Base-by-base conservation (phyloP, 2,888 invertebrate species). In the Tetrapedia diversipes region DNA sequence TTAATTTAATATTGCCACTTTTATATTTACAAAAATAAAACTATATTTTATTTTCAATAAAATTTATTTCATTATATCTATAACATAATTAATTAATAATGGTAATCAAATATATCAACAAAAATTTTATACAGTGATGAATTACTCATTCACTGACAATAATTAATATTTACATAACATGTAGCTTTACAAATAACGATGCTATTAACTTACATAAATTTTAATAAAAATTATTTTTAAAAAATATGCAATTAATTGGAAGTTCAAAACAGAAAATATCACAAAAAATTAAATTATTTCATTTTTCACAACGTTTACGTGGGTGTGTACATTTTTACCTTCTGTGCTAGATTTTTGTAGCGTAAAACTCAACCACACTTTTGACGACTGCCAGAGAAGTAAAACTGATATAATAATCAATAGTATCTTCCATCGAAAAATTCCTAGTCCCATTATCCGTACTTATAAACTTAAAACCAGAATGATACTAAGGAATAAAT, bases 401-500 rank as follows among this genome's bases (percentile, higher is more conserved):
- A 87, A 49, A 11, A 81, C 37, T 43, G 79, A 70, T 27, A 79
- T n/a, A 56, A 86, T 14, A 27, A 82, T 59, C 39, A 85, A 61
- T 14, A 86, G 29, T 53, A 88, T 37, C 59, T 85, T 84, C 72
- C 83, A 82, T 67, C 86, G 86, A 65, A 85, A 85, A 71, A 45
- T 86, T 70, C 86, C 85, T 73, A 88, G 79, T 78, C 87, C 86
- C 89, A 89, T 89, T 68, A 61, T 83, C 53, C 29, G 29, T 22
- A 16, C 41, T 41, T 41, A 14, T 43, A 22, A 64, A 8, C 10
- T 11, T 39, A 32, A 59, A 47, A 19, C 41, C 22, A 49, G 7
- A 37, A 63, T 11, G 2, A 51, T 29, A 27, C 11, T 45, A 27
- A 22, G 32, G 24, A 27, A 45, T 41, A 37, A 66, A 47, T 63